phyloP scores from a whole-genome alignment of 1,140 invertebrate species.

The Drosophila murphyi region DNA sequence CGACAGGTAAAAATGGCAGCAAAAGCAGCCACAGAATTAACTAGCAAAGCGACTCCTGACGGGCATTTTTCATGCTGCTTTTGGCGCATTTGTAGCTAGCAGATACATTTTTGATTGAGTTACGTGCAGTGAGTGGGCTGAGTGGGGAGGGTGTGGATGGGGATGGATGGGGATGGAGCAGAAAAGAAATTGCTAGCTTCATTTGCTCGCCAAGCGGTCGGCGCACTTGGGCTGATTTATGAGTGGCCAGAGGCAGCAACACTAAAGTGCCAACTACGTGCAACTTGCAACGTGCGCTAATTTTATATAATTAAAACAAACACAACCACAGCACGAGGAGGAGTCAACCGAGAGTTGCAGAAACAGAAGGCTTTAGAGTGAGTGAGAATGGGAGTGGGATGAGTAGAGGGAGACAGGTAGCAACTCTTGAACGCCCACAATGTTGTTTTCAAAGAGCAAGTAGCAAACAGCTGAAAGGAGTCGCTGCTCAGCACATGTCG shows the following conservation, averaged over 20 bases:
- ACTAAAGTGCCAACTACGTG: conserved; percentile 56
- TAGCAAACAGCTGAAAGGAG: conserved; percentile 19
- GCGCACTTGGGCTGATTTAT: conserved; percentile 67
- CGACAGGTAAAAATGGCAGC: conserved; percentile 79
- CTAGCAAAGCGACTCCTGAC: conserved; percentile 48
- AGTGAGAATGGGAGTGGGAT: not conserved
- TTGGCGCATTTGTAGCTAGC: conserved; percentile 65
- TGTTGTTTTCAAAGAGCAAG: conserved; percentile 55
- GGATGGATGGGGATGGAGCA: not conserved
- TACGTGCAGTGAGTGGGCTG: conserved; percentile 41
- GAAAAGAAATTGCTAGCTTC: conserved; percentile 59
- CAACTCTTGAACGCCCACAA: conserved; percentile 49
- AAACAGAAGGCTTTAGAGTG: not conserved
- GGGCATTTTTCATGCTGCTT: conserved; percentile 60
- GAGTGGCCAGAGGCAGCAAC: conserved; percentile 46
- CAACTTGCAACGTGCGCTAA: conserved; percentile 80
- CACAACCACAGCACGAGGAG: conserved; percentile 58
- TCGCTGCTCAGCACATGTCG: conserved; percentile 68
- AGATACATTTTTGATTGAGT: conserved; percentile 83
- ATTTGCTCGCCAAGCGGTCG: conserved; percentile 58
- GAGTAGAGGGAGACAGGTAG: not conserved
- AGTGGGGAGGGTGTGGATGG: too few relatives aligned
- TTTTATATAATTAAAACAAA: conserved; percentile 82
- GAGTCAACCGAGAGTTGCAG: not conserved
- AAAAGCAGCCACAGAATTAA: conserved; percentile 52